Percentiles rank a stretch among this genome's conserved stretches.
Conservation (phyloP, 2,888 invertebrate species). For the Drosophila mettleri region DNA sequence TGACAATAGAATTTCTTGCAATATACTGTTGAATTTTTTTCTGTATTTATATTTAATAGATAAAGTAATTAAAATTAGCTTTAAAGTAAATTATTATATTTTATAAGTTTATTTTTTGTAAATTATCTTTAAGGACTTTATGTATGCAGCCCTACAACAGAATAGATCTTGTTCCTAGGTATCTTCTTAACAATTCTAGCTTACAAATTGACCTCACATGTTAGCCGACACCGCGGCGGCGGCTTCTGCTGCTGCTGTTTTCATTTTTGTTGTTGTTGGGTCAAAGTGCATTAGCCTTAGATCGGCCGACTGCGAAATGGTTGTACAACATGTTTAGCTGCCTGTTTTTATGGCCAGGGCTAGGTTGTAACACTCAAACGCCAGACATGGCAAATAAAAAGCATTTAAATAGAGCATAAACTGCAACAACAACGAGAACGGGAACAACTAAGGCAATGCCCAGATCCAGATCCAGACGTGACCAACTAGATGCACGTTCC, state of each 20-base stretch:
- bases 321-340: constrained; percentile 54
- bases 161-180: not conserved
- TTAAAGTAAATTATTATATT: too few relatives aligned
- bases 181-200: not conserved
- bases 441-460: constrained; percentile 27
- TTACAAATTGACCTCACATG: constrained; percentile 12
- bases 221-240: constrained; percentile 1
- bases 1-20: constrained; percentile 65
- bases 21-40: constrained; percentile 38
- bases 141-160: not conserved
- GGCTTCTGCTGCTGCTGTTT: not conserved
- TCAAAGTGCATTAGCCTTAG: constrained; percentile 77
- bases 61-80: not conserved
- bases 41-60: not conserved
- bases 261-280: constrained; percentile 22
- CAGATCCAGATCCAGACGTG: constrained; percentile 59
- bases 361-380: constrained; percentile 64
- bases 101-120: too few relatives aligned
- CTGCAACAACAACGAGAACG: constrained; percentile 48
- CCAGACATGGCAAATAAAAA: constrained; percentile 79
- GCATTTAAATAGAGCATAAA: constrained; percentile 77
- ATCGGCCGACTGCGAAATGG: constrained; percentile 53
- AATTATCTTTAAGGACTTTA: too few relatives aligned
- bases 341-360: constrained; percentile 54
- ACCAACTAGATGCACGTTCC: constrained; percentile 71